A percentile compares a stretch with the other conserved stretches of the same genome.
Evolutionary conservation across 2,113 vertebrate species (phyloP).

Genomic region (Donacobius atricapilla): DNA sequence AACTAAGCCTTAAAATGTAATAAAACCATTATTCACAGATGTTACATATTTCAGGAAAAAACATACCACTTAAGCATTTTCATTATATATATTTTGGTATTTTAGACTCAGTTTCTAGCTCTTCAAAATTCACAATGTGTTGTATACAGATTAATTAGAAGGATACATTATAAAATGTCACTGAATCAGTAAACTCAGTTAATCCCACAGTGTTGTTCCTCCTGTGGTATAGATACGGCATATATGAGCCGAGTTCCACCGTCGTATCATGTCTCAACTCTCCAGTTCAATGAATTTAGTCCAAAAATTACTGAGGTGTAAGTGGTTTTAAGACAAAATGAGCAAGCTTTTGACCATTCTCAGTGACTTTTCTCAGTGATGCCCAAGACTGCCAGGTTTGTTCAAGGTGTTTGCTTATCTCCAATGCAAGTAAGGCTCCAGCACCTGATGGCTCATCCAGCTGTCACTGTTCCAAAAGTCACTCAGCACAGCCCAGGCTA

Average conservation of each 20-base stretch:
- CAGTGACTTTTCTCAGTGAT: background rate
- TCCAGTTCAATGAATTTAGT: background rate
- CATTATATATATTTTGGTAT: background rate
- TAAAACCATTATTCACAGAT: background rate
- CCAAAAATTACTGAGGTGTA: background rate
- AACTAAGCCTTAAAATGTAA: background rate
- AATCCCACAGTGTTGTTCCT: background rate
- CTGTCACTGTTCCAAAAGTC: background rate
- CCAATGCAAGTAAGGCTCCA: background rate
- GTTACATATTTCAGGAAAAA: background rate
- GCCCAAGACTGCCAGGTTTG: background rate
- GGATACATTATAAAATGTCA: background rate
- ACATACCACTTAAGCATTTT: background rate
- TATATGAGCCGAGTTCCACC: background rate
- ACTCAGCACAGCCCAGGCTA: background rate
- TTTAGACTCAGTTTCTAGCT: background rate
- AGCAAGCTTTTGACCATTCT: background rate
- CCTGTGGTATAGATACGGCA: background rate
- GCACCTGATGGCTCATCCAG: fast-evolving
- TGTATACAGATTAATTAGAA: background rate
- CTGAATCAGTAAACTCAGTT: background rate
- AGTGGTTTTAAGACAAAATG: background rate
- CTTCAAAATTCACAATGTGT: background rate
- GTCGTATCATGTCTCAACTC: background rate
- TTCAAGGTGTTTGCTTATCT: background rate